A percentile compares a stretch with the other conserved stretches of the same genome.
Conservation (phyloP, 37 sponge, comb jelly and placozoan genomes). For the Chondrilla cf. caribensis region DNA sequence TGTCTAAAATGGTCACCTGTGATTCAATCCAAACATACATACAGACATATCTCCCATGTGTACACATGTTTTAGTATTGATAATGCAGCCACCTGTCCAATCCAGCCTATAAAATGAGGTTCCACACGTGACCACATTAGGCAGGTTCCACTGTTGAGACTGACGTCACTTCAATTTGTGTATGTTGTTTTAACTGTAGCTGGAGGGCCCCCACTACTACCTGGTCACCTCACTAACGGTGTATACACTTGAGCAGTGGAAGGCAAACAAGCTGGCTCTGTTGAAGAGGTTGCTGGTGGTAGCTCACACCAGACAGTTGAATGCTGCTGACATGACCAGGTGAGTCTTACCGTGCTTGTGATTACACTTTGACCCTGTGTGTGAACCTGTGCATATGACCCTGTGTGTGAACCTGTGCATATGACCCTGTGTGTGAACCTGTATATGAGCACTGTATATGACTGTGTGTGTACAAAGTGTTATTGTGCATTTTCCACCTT, state of each 20-base stretch:
- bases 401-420: neutral
- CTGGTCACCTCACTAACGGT: constrained; percentile 60
- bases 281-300: constrained; percentile 62
- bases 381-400: neutral
- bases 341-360: constrained; percentile 1
- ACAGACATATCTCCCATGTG: too few species aligned
- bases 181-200: too few species aligned
- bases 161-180: too few species aligned
- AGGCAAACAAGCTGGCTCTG: constrained; percentile 41
- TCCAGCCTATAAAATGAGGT: too few species aligned
- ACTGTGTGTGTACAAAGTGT: too few species aligned
- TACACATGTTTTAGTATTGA: too few species aligned
- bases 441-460: too few species aligned
- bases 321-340: constrained; percentile 53
- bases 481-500: too few species aligned
- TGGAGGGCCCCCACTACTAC: constrained; percentile 66
- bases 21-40: too few species aligned
- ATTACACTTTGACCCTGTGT: neutral
- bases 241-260: constrained; percentile 58
- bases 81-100: neutral
- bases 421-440: neutral
- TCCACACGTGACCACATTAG: too few species aligned
- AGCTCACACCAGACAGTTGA: constrained; percentile 66
- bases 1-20: too few species aligned
- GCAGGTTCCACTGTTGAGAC: too few species aligned